These are phyloP conservation scores for Elysia chlorotica DNA, from an alignment of 1,140 invertebrate species.

Conservation along the genomic window DNA sequence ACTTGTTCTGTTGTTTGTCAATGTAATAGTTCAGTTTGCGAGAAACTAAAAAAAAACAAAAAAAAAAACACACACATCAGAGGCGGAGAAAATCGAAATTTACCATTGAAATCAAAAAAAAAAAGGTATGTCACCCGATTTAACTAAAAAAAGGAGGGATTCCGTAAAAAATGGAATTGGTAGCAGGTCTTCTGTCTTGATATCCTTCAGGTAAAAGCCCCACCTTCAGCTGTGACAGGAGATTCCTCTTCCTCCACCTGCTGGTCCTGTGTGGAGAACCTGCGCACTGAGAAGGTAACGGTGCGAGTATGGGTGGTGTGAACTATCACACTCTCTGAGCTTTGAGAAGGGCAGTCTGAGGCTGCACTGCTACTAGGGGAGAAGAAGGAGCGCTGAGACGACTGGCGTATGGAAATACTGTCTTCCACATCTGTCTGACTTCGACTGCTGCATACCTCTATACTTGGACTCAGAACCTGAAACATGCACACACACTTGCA, in stretches of 20 bases:
- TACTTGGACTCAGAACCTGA: slow-evolving; percentile 19
- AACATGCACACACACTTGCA: too few species aligned
- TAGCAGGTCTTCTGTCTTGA: neutral
- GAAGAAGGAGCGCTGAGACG: slow-evolving; percentile 49
- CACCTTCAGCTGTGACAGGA: slow-evolving; percentile 48
- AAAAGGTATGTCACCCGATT: too few species aligned
- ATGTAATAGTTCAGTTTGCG: too few species aligned
- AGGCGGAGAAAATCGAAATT: too few species aligned
- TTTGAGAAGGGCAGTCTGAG: slow-evolving; percentile 47
- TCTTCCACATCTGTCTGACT: slow-evolving; percentile 27
- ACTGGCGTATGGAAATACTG: slow-evolving; percentile 18
- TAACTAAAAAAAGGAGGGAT: too few species aligned
- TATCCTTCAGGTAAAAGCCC: neutral
- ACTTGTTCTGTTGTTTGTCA: too few species aligned
- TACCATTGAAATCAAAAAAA: too few species aligned
- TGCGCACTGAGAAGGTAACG: slow-evolving; percentile 54
- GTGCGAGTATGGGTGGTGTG: slow-evolving; percentile 55
- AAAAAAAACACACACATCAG: too few species aligned
- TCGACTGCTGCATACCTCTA: slow-evolving; percentile 15
- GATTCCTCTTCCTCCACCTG: slow-evolving; percentile 35
- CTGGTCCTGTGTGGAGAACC: slow-evolving; percentile 42
- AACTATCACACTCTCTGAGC: slow-evolving; percentile 54
- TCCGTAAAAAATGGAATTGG: too few species aligned
- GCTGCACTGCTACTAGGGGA: slow-evolving; percentile 51
- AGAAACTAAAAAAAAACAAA: too few species aligned